Evolutionary conservation across 2,888 invertebrate genomes (phyloP).

Genomic region (Trissolcus japonicus): DNA sequence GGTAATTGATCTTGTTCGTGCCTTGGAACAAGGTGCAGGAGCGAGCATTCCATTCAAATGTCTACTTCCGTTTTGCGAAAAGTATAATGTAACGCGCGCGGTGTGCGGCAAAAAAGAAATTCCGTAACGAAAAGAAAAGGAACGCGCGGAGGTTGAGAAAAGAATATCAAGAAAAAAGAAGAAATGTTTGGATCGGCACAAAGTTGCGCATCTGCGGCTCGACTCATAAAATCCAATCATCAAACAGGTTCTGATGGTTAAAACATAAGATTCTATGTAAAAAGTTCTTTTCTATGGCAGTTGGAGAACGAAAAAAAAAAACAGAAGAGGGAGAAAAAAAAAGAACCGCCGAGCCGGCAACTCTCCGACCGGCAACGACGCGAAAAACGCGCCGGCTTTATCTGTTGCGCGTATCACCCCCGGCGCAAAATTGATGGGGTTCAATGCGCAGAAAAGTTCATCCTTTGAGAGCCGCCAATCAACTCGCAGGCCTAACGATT

Average conservation of each 20-base stretch:
- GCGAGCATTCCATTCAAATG: constrained; percentile 12
- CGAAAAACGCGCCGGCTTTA: constrained; percentile 40
- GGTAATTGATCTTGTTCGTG: constrained; percentile 2
- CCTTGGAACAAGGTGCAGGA: not conserved
- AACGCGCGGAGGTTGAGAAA: not conserved
- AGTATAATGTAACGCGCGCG: constrained; percentile 3
- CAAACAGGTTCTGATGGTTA: constrained; percentile 55
- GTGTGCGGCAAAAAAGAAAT: constrained; percentile 17
- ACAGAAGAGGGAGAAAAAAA: not conserved
- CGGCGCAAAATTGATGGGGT: constrained; percentile 37
- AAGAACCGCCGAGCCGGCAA: constrained; percentile 13
- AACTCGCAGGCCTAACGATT: constrained; percentile 17
- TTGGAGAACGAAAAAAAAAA: constrained; percentile 8
- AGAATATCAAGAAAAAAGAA: constrained; percentile 4
- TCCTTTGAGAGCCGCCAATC: constrained; percentile 39
- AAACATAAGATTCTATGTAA: constrained; percentile 49
- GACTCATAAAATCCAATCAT: constrained; percentile 50
- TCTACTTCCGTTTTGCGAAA: constrained; percentile 26
- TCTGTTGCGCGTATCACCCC: constrained; percentile 33
- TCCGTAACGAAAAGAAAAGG: constrained; percentile 17
- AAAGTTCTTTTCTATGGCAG: constrained; percentile 32
- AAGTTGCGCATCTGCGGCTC: constrained; percentile 28
- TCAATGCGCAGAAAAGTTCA: constrained; percentile 15
- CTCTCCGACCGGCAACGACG: constrained; percentile 18
- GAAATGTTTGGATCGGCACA: constrained; percentile 4